Evolutionary conservation across 1,140 invertebrate species (phyloP), one percentile per base, ranked within the genome.

Genomic region (Drosophila pachea): DNA sequence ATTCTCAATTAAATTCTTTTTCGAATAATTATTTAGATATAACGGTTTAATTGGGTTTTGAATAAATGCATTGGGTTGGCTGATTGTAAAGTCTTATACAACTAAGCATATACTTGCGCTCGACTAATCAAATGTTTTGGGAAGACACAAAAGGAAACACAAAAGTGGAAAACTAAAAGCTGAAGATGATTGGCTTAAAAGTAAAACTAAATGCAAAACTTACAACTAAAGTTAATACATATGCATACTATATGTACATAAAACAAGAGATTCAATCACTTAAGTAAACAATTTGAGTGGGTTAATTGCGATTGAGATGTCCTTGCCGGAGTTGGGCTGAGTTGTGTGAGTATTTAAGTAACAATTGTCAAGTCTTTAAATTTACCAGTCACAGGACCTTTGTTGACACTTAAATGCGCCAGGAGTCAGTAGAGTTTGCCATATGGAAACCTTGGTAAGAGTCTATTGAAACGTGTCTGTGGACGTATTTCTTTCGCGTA

Each of bases 1-100:
- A 47, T 50, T 78, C 76, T 84, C 78, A 84, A 81, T 78, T 53
- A 71, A 77, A 77, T 42, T 47, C 32, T 47, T 59, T 12, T 54
- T 22, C 22, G 22, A 22, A 22, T 22, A 22, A 22, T 22, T 22
- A 22, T 22, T 22, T 22, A 22, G 22, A 22, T 1, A 22, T 22
- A 22, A 22, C 22, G 22, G 22, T 22, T 22, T 22, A 22, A 22
- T 22, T 22, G 22, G 22, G 22, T 22, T 22, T 22, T 56, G 35
- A 29, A 8, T 76, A 79, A 79, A 79, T 79, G 68, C 60, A 54
- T 54, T 55, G 35, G 52, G 16, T 60, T 33, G 45, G 36, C 62
- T 45, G 42, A 33, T n/a, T 7, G 42, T 22, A 58, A 55, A 61
- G 14, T 14, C 59, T 40, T 45, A 66, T 36, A 71, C 42, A 48